Percentiles rank a stretch among this genome's conserved stretches.
Evolutionary conservation across 2,113 vertebrate species (phyloP).

Genomic region (Pseudopodoces humilis): DNA sequence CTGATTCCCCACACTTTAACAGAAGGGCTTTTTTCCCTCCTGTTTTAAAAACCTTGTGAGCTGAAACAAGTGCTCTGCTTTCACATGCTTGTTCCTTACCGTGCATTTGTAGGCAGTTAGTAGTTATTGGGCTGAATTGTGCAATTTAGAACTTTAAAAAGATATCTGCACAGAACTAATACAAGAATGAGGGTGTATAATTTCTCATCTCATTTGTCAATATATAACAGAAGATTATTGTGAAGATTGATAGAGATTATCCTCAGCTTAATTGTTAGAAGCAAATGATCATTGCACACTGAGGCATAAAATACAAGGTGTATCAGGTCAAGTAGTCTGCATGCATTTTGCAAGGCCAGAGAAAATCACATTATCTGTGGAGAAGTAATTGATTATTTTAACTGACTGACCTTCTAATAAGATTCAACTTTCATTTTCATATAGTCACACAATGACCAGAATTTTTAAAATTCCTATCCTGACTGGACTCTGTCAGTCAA

Average conservation of each 20-base stretch:
- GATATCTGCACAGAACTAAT: neutral
- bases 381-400: neutral
- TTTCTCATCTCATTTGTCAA: neutral
- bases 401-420: neutral
- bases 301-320: neutral
- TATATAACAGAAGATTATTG: neutral
- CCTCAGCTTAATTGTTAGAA: neutral
- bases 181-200: neutral
- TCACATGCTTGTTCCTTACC: neutral
- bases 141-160: neutral
- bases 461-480: neutral
- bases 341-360: neutral
- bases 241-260: neutral
- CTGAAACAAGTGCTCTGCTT: neutral
- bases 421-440: neutral
- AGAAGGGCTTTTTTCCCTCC: neutral
- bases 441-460: neutral
- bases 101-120: neutral
- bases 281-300: neutral
- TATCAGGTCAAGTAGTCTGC: neutral
- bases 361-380: neutral
- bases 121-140: neutral
- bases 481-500: neutral
- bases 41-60: neutral
- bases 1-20: neutral